Evolutionary conservation across 2,888 invertebrate species (phyloP).

Genomic region (Caenorhabditis doughertyi): DNA sequence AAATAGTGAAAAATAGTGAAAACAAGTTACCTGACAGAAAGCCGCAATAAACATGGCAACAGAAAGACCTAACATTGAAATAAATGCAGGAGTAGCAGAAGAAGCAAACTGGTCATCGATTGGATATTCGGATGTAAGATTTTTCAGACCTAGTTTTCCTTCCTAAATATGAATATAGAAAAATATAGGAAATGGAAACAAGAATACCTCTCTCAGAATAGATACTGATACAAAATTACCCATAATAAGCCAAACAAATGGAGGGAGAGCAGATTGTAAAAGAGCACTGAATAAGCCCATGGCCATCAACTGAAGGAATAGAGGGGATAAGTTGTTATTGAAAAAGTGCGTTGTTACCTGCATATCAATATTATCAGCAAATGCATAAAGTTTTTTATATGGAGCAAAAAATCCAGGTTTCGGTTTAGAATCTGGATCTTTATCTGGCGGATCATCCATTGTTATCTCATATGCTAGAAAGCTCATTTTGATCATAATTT

Average conservation of each 20-base stretch:
- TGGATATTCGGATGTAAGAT: constrained; percentile 66
- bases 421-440: constrained; percentile 25
- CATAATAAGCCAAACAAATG: constrained; percentile 82
- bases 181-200: too few species aligned
- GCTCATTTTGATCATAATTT: neutral
- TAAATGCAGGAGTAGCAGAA: constrained; percentile 78
- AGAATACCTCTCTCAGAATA: constrained; percentile 73
- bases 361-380: constrained; percentile 72
- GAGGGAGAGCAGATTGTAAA: constrained; percentile 80
- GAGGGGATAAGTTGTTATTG: neutral
- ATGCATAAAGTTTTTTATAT: constrained; percentile 69
- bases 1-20: neutral
- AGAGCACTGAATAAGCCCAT: constrained; percentile 77
- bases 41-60: constrained; percentile 80
- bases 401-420: constrained; percentile 59
- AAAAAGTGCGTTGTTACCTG: constrained; percentile 61
- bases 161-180: constrained; percentile 24
- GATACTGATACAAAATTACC: constrained; percentile 80
- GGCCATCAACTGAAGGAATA: constrained; percentile 73
- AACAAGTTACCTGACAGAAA: constrained; percentile 76
- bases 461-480: constrained; percentile 63
- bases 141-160: constrained; percentile 63
- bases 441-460: constrained; percentile 35
- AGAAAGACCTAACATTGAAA: constrained; percentile 78
- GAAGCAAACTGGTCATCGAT: constrained; percentile 74